A percentile compares a stretch with the other conserved stretches of the same genome.
phyloP scores from a whole-genome alignment of 2,113 vertebrate genomes.

The Cynocephalus volans region DNA sequence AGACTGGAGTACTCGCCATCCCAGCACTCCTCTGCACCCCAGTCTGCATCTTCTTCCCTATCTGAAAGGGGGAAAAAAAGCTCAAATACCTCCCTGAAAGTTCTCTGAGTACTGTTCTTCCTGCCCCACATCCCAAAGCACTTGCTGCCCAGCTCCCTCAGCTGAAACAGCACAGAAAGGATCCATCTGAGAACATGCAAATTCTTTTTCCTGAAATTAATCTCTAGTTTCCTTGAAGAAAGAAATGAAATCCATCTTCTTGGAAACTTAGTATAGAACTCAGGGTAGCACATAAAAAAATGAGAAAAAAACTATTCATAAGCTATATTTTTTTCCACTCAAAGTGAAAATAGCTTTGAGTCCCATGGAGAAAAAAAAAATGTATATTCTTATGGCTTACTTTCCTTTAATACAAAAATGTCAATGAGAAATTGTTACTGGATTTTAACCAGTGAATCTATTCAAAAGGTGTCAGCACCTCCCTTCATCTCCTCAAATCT shows the following conservation, averaged over 20 bases:
- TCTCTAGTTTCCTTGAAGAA: constrained; percentile 10
- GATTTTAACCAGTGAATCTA: background rate
- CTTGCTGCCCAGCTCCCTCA: background rate
- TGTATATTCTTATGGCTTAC: background rate
- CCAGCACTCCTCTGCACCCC: background rate
- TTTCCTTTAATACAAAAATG: constrained; percentile 41
- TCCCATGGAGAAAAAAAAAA: background rate
- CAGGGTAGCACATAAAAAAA: background rate
- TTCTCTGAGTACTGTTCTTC: background rate
- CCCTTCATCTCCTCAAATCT: background rate
- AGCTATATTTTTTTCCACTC: background rate
- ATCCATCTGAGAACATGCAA: background rate
- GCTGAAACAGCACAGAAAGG: background rate
- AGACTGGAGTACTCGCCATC: background rate
- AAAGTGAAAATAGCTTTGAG: constrained; percentile 44
- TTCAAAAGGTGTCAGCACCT: constrained; percentile 4
- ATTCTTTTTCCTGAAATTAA: background rate
- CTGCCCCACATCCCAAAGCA: background rate
- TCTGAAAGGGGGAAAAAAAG: background rate
- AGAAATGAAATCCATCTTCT: constrained; percentile 46
- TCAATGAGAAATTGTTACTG: background rate
- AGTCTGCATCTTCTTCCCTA: background rate
- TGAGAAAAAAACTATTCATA: background rate
- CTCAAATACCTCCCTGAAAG: background rate
- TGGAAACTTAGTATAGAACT: constrained; percentile 30